phyloP scores from a whole-genome alignment of 2,888 invertebrate genomes.

The Bombylius major region DNA sequence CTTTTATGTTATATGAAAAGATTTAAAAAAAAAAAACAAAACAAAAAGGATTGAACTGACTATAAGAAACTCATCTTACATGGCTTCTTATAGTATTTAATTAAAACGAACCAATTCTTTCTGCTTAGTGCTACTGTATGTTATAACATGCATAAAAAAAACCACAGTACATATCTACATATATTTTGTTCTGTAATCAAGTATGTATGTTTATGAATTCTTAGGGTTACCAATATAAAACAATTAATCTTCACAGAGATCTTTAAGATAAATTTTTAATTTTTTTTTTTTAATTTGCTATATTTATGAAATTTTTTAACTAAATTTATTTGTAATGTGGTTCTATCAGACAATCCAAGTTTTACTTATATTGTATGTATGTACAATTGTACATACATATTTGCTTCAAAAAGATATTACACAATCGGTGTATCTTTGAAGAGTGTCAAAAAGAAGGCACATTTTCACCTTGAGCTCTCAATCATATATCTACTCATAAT shows the following conservation, averaged over 20 bases:
- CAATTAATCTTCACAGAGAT: too few relatives aligned
- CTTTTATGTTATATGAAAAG: too few relatives aligned
- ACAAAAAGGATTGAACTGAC: too few relatives aligned
- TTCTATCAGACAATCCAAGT: too few relatives aligned
- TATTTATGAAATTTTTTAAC: too few relatives aligned
- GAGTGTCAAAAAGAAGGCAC: neutral
- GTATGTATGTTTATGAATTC: neutral
- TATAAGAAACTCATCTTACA: neutral
- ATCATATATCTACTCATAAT: conserved; percentile 6
- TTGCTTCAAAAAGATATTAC: too few relatives aligned
- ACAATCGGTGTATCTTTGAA: neutral
- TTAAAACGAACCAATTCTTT: conserved; percentile 9
- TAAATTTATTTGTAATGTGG: too few relatives aligned
- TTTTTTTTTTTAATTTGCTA: too few relatives aligned
- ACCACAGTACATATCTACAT: neutral
- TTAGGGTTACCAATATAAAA: neutral
- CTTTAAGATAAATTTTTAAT: too few relatives aligned
- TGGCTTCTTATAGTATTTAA: conserved; percentile 1
- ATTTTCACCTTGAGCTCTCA: conserved; percentile 1
- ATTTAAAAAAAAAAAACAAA: too few relatives aligned
- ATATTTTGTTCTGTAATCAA: neutral
- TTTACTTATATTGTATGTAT: too few relatives aligned
- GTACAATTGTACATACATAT: too few relatives aligned
- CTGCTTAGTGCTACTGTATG: conserved; percentile 2
- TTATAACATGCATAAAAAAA: neutral